phyloP scores from a whole-genome alignment of 2,113 vertebrate species.

The Beaufortia kweichowensis region DNA sequence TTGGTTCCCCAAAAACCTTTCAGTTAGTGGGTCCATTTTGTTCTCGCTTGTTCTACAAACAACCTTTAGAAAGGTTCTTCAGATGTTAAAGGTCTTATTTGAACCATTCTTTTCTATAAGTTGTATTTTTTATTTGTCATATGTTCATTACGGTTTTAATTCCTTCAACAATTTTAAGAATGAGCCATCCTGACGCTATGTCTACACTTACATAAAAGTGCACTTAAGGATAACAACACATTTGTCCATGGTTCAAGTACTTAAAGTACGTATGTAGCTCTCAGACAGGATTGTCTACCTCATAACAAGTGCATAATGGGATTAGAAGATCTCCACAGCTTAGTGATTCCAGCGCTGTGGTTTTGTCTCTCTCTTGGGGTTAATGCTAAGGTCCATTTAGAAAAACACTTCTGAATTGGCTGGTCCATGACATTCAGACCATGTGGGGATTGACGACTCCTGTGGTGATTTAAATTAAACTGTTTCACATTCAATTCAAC shows the following conservation, averaged over 20 bases:
- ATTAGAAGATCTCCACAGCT: slow-evolving; percentile 66
- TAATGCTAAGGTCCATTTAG: slow-evolving; percentile 62
- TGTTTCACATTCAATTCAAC: not conserved
- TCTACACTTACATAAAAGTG: not conserved
- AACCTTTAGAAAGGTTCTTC: too few relatives aligned
- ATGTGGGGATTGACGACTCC: not conserved
- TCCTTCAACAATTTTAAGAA: too few relatives aligned
- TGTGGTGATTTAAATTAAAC: not conserved
- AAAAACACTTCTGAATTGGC: slow-evolving; percentile 3
- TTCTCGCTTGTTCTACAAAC: too few relatives aligned
- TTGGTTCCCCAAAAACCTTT: too few relatives aligned
- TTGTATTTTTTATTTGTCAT: too few relatives aligned
- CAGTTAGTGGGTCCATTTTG: too few relatives aligned
- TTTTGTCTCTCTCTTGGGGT: slow-evolving; percentile 60
- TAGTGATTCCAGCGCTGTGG: slow-evolving; percentile 56
- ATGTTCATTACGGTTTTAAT: too few relatives aligned
- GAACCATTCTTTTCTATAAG: too few relatives aligned
- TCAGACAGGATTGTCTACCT: slow-evolving; percentile 58
- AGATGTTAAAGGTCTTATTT: too few relatives aligned
- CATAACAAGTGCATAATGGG: slow-evolving; percentile 70
- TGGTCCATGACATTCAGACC: not conserved
- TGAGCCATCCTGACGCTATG: not conserved
- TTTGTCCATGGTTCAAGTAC: not conserved
- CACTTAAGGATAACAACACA: slow-evolving; percentile 12
- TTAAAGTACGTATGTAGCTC: slow-evolving; percentile 41